These are phyloP conservation scores for Parazoanthus atlanticus DNA, from an alignment of 92 coral and sea anemone genomes.

Conservation along the genomic window DNA sequence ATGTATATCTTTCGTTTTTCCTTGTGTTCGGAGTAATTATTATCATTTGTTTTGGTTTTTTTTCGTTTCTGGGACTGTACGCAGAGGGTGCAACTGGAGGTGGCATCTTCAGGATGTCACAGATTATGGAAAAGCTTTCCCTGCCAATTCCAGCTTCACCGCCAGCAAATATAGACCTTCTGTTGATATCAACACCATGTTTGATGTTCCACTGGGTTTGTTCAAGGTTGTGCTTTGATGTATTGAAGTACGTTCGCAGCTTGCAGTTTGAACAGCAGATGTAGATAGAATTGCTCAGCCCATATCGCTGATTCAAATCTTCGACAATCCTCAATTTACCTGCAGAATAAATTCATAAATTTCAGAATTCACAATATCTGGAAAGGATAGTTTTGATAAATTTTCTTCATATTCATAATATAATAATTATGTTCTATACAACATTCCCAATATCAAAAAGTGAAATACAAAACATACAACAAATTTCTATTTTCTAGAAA, in stretches of 20 bases:
- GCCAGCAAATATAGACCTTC: conserved; percentile 17
- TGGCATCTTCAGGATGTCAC: conserved; percentile 32
- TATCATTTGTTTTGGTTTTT: too few relatives aligned
- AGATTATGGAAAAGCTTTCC: not conserved
- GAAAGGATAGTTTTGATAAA: conserved; percentile 2
- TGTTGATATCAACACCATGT: conserved; percentile 4
- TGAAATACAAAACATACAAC: not conserved
- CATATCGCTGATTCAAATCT: not conserved
- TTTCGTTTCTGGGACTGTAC: not conserved
- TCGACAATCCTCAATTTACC: conserved; percentile 15
- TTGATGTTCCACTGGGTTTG: not conserved
- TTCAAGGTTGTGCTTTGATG: conserved; percentile 14
- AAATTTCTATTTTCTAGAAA: too few relatives aligned
- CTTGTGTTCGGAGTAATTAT: too few relatives aligned
- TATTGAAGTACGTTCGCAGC: conserved; percentile 17
- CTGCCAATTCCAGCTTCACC: conserved; percentile 24
- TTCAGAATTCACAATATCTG: not conserved
- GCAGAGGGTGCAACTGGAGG: conserved; percentile 13
- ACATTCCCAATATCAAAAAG: not conserved
- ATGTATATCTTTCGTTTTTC: too few relatives aligned
- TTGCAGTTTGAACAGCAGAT: conserved; percentile 21
- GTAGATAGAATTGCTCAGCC: conserved; percentile 19
- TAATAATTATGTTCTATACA: not conserved
- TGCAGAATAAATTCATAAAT: not conserved
- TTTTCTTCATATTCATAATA: not conserved